A percentile compares a stretch with the other conserved stretches of the same genome.
These are phyloP conservation scores for Corticium candelabrum DNA, from an alignment of 37 sponge, comb jelly and placozoan genomes.

Conservation along the genomic window DNA sequence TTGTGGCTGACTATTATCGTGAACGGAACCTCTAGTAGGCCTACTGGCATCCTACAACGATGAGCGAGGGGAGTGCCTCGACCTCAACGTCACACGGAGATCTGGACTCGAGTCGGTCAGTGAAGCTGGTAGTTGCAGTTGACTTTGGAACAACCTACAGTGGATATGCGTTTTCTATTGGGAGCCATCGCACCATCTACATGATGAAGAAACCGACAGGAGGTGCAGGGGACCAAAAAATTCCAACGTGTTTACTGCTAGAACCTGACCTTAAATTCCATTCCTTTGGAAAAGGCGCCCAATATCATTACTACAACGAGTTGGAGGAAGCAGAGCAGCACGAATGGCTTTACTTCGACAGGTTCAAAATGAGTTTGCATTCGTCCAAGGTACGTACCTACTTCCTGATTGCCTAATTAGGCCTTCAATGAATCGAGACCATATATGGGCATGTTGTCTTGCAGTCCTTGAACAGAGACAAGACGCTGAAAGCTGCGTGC, in stretches of 20 bases:
- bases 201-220: not conserved
- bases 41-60: too few relatives aligned
- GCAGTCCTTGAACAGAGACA: too few relatives aligned
- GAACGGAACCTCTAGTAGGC: too few relatives aligned
- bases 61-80: too few relatives aligned
- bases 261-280: not conserved
- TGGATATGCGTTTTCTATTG: not conserved
- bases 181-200: constrained; percentile 1
- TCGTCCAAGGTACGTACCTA: not conserved
- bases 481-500: not conserved
- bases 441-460: too few relatives aligned
- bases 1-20: too few relatives aligned
- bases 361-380: not conserved
- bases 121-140: not conserved
- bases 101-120: too few relatives aligned
- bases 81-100: too few relatives aligned
- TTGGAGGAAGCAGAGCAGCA: not conserved
- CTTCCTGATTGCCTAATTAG: too few relatives aligned
- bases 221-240: not conserved
- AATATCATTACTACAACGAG: not conserved
- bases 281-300: not conserved
- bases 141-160: not conserved
- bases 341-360: not conserved
- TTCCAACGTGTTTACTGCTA: not conserved
- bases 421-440: too few relatives aligned